Evolutionary conservation across 2,888 invertebrate genomes (phyloP), one percentile per base, ranked within the genome.

Genomic region (Dynastes hyllus): DNA sequence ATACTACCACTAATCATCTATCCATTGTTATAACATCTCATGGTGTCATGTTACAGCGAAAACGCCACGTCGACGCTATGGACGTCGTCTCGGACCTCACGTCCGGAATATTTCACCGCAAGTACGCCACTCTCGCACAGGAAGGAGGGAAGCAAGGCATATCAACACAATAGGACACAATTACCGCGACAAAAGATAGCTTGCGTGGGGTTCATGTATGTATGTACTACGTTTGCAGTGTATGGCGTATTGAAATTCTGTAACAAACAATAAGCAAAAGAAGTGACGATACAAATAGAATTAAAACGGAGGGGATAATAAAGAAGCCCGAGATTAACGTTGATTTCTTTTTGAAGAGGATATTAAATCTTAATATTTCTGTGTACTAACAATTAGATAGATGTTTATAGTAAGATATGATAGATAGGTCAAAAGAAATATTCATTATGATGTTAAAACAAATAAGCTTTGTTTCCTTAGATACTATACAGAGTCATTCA

Each of bases 121-220:
- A 66, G 53, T n/a, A 53, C 2, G 22, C 22, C 22, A 58, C 55
- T 58, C 16, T 22, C 66, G 11, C 16, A 67, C 66, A 67, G 66
- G 66, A 67, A 67, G 66, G 45, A 67, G 66, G 45, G 66, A 67
- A 40, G 63, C 45, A 16, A 45, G 40, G 40, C 66, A 40, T 45
- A 67, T 40, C 66, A 22, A 67, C 66, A 67, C 66, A 67, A 67
- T 67, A 67, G 66, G 45, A 45, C 16, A 45, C 66, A 67, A 67
- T 67, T 67, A 67, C 11, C 45, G 40, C 22, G 22, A 67, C 66
- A 67, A 58, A 58, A 58, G 55, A 22, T 58, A 22, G 22, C 8
- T 22, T 16, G n/a, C 22, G 55, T 58, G 22, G 4, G 55, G 55
- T 58, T 58, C 45, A 11, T 22, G 16, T 22, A 22, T 58, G 55